Evolutionary conservation across 2,797 vertebrate genomes (phyloP).

Genomic region (Sylvia borin): DNA sequence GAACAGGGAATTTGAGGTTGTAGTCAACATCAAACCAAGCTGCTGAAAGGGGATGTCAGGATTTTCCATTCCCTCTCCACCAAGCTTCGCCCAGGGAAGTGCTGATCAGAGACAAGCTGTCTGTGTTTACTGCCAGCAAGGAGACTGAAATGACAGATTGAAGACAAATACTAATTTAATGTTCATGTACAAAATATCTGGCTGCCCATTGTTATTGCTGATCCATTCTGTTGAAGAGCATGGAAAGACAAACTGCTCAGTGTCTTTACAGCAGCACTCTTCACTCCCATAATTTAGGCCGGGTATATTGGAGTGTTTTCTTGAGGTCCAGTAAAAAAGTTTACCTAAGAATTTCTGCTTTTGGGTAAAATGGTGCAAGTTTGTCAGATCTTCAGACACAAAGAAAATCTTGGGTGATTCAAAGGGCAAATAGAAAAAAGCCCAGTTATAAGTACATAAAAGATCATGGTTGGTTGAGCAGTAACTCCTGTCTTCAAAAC

Average conservation of each 20-base stretch:
- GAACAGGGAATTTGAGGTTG: background rate
- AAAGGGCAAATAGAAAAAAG: background rate
- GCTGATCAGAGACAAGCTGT: background rate
- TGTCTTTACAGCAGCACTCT: background rate
- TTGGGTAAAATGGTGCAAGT: background rate
- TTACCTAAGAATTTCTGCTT: background rate
- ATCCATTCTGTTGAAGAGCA: background rate
- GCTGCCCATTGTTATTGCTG: background rate
- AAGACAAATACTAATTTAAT: constrained; percentile 10
- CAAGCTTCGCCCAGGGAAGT: background rate
- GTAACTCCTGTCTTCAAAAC: background rate
- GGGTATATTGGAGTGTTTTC: background rate
- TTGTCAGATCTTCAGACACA: background rate
- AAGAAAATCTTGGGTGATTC: background rate
- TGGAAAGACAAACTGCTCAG: background rate
- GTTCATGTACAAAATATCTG: background rate
- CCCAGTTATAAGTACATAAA: background rate
- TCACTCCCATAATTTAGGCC: background rate
- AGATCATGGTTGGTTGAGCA: background rate
- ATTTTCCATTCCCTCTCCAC: background rate
- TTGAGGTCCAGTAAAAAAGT: background rate
- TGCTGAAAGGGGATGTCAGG: background rate
- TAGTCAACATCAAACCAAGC: background rate
- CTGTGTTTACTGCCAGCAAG: background rate
- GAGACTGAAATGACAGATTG: constrained; percentile 7